phyloP scores from a whole-genome alignment of 2,113 vertebrate species.

The Melanostigma gelatinosum region DNA sequence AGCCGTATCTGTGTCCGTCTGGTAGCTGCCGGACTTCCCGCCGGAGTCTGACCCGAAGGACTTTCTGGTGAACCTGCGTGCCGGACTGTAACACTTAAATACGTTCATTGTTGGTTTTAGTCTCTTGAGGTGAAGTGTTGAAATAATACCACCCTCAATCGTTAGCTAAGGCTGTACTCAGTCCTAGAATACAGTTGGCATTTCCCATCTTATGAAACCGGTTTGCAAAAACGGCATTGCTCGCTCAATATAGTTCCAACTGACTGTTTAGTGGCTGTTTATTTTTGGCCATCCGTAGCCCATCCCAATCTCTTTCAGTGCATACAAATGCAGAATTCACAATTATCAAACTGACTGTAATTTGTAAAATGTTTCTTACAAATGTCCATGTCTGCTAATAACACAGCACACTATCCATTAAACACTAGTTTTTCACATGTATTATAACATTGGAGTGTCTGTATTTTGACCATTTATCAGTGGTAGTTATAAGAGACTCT shows the following conservation, averaged over 20 bases:
- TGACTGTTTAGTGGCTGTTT: conserved; percentile 8
- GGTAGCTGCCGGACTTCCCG: too few relatives aligned
- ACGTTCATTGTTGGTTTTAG: not conserved
- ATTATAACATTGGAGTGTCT: not conserved
- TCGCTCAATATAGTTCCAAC: not conserved
- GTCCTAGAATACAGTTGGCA: not conserved
- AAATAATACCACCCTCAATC: not conserved
- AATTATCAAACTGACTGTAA: not conserved
- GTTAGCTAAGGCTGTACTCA: conserved; percentile 1
- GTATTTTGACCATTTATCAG: conserved; percentile 1
- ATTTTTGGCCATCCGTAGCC: conserved; percentile 31
- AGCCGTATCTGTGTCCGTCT: too few relatives aligned
- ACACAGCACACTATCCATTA: not conserved
- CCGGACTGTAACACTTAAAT: not conserved
- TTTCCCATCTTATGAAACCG: not conserved
- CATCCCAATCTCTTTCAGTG: not conserved
- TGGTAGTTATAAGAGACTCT: not conserved
- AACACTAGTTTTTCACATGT: not conserved
- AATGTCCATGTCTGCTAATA: not conserved
- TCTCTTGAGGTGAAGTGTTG: not conserved
- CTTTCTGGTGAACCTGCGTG: not conserved
- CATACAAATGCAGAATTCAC: not conserved
- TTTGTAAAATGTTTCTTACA: not conserved
- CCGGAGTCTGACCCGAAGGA: not conserved
- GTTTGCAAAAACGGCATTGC: not conserved